phyloP scores from a whole-genome alignment of 2,888 invertebrate species.

The Congeria kusceri region DNA sequence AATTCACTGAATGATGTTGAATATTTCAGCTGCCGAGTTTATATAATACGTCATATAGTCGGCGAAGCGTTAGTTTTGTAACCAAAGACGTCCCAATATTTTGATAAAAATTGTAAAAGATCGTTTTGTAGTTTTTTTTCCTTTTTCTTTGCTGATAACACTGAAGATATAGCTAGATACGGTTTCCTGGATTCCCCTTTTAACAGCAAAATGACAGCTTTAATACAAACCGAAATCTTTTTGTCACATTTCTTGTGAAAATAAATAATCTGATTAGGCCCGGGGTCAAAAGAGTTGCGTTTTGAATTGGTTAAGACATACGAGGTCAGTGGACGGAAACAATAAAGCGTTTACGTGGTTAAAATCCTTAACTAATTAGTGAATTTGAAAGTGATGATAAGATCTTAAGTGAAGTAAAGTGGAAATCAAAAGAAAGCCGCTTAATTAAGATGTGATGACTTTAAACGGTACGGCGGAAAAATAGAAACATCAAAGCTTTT shows the following conservation, averaged over 20 bases:
- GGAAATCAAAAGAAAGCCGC: no score
- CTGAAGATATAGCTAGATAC: neutral
- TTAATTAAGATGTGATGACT: no score
- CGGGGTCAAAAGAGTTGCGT: neutral
- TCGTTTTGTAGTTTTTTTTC: neutral
- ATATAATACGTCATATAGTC: neutral
- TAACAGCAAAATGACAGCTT: conserved; percentile 34
- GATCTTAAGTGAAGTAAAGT: neutral
- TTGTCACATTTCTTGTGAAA: conserved; percentile 10
- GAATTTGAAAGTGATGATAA: conserved; percentile 40
- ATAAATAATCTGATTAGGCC: neutral
- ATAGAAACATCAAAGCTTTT: no score
- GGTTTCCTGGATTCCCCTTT: neutral
- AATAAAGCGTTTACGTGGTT: conserved; percentile 49
- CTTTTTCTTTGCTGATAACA: neutral
- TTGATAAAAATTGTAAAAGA: conserved; percentile 7
- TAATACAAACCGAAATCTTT: conserved; percentile 14
- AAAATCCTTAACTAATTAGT: conserved; percentile 25
- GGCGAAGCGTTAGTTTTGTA: neutral
- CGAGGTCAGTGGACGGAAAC: conserved; percentile 33
- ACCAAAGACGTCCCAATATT: neutral
- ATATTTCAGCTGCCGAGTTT: neutral
- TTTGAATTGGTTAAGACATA: neutral
- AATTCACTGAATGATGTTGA: neutral
- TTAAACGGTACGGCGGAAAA: no score